Evolutionary conservation across 2,113 vertebrate species (phyloP).

Genomic region (Henicopernis longicauda): DNA sequence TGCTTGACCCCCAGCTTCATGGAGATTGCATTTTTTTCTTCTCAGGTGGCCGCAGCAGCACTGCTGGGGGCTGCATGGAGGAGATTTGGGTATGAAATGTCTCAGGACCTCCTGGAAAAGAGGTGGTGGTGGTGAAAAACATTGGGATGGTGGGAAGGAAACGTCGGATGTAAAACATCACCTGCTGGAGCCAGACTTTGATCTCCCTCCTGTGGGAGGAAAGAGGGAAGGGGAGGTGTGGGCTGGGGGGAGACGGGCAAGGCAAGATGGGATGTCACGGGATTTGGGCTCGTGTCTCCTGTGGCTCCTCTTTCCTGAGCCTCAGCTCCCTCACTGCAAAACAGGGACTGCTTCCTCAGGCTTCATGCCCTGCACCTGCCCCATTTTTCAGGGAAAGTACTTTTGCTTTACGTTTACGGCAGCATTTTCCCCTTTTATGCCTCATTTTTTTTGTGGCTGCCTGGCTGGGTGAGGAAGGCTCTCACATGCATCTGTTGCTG

Average conservation of each 20-base stretch:
- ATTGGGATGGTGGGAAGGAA: neutral
- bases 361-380: neutral
- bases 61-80: neutral
- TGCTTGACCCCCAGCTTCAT: rapidly evolving
- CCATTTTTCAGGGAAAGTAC: rapidly evolving
- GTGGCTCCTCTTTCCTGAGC: neutral
- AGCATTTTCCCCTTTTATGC: neutral
- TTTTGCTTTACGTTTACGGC: neutral
- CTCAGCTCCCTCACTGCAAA: neutral
- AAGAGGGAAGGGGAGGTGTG: neutral
- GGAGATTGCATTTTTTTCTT: neutral
- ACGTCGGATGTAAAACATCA: neutral
- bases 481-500: rapidly evolving
- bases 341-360: neutral
- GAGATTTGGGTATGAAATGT: neutral
- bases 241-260: neutral
- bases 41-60: rapidly evolving
- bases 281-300: neutral
- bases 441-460: neutral
- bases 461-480: neutral
- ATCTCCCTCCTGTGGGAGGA: neutral
- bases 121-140: neutral
- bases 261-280: neutral
- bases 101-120: neutral
- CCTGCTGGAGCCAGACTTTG: neutral